Evolutionary conservation across 2,113 vertebrate genomes (phyloP).

Genomic region (Nicator chloris): DNA sequence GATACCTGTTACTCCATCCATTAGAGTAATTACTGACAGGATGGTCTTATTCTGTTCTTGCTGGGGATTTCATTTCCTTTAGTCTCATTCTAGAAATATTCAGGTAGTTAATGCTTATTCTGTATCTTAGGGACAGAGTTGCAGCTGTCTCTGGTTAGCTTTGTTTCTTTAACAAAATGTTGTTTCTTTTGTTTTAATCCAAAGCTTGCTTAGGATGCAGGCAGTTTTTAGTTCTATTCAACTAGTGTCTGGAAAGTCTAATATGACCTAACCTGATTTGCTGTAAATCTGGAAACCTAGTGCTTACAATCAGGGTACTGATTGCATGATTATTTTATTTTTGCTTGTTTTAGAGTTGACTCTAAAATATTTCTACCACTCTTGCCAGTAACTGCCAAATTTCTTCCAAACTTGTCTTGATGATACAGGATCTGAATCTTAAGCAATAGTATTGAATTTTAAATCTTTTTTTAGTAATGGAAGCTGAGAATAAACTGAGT

Average conservation of each 20-base stretch:
- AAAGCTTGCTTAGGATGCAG: not conserved
- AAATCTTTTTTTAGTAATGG: not conserved
- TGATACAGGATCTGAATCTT: not conserved
- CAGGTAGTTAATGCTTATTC: not conserved
- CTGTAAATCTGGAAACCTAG: not conserved
- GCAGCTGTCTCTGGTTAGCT: not conserved
- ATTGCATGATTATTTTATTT: not conserved
- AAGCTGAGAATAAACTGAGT: not conserved
- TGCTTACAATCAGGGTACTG: not conserved
- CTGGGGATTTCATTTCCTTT: not conserved
- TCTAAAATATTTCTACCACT: not conserved
- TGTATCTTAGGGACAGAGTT: not conserved
- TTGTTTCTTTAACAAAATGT: not conserved
- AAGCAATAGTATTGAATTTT: not conserved
- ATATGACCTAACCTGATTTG: not conserved
- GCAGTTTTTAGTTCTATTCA: not conserved
- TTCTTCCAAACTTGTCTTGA: not conserved
- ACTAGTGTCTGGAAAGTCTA: not conserved
- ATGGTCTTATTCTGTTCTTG: not conserved
- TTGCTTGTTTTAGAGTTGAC: not conserved
- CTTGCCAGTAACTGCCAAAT: not conserved
- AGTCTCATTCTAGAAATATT: not conserved
- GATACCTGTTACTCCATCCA: not conserved
- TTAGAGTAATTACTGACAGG: not conserved
- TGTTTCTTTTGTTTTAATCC: not conserved